These are phyloP conservation scores for Philhelius pedissequus DNA, from an alignment of 2,888 invertebrate genomes.

Conservation along the genomic window DNA sequence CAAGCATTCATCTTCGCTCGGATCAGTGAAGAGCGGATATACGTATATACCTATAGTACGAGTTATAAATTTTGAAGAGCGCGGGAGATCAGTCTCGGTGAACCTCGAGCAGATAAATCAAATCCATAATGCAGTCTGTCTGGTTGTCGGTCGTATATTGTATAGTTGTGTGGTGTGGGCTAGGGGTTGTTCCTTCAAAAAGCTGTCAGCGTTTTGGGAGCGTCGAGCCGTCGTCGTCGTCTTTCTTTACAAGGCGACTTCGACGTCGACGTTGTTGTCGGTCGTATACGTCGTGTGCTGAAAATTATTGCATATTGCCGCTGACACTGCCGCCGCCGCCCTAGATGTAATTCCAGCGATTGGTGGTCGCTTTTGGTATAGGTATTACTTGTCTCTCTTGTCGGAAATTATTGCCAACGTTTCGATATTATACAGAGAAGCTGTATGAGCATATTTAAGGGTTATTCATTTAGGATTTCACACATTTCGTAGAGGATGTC, in stretches of 20 bases:
- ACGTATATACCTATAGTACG: not conserved
- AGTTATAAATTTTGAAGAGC: not conserved
- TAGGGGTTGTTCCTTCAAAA: constrained; percentile 16
- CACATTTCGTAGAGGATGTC: not conserved
- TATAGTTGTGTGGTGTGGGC: too few relatives aligned
- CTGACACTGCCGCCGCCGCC: not conserved
- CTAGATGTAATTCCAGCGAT: constrained; percentile 43
- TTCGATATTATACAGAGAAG: constrained; percentile 13
- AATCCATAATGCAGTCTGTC: constrained; percentile 39
- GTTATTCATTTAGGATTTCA: not conserved
- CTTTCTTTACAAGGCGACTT: not conserved
- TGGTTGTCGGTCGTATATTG: constrained; percentile 10
- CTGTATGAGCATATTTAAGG: constrained; percentile 13
- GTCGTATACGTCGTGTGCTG: constrained; percentile 55
- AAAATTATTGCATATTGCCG: constrained; percentile 61
- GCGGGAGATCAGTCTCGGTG: constrained; percentile 43
- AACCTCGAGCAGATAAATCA: constrained; percentile 58
- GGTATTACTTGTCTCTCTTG: not conserved
- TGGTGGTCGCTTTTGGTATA: not conserved
- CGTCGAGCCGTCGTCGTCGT: constrained; percentile 7
- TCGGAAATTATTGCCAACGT: constrained; percentile 20
- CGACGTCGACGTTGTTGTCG: not conserved
- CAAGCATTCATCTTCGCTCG: constrained; percentile 29
- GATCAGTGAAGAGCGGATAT: not conserved
- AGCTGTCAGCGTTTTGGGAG: constrained; percentile 57